Percentiles rank a stretch among this genome's conserved stretches.
phyloP scores from a whole-genome alignment of 2,113 vertebrate species.

The Odontesthes bonariensis region DNA sequence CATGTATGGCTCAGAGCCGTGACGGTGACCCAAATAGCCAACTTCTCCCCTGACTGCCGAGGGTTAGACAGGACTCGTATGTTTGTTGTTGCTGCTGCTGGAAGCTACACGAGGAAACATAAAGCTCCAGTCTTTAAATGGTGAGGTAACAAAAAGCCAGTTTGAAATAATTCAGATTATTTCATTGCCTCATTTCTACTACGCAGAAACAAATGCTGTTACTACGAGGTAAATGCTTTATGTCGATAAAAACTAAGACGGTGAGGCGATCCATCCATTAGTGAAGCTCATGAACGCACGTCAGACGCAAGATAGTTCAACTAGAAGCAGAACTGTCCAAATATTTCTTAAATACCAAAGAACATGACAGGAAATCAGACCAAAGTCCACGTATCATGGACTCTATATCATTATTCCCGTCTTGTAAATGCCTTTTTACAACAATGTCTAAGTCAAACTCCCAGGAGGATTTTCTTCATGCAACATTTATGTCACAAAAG shows the following conservation, averaged over 20 bases:
- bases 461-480: neutral
- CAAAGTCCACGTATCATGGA: too few relatives aligned
- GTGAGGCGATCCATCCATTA: too few relatives aligned
- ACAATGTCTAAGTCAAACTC: neutral
- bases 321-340: too few relatives aligned
- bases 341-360: too few relatives aligned
- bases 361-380: too few relatives aligned
- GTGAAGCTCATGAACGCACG: too few relatives aligned
- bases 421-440: neutral
- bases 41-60: conserved; percentile 10
- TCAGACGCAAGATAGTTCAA: too few relatives aligned
- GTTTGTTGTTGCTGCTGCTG: conserved; percentile 24
- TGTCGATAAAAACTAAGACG: too few relatives aligned
- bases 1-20: conserved; percentile 55
- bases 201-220: too few relatives aligned
- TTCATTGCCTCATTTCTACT: neutral
- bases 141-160: neutral
- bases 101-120: neutral
- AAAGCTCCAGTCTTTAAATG: conserved; percentile 4
- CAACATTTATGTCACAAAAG: neutral
- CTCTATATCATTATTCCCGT: neutral
- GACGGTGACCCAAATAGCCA: conserved; percentile 74
- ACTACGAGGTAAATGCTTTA: too few relatives aligned
- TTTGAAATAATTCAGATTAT: neutral
- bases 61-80: conserved; percentile 38